Conservation (phyloP, 2,797 vertebrate genomes). For the Parotocinclus haroldoi region DNA sequence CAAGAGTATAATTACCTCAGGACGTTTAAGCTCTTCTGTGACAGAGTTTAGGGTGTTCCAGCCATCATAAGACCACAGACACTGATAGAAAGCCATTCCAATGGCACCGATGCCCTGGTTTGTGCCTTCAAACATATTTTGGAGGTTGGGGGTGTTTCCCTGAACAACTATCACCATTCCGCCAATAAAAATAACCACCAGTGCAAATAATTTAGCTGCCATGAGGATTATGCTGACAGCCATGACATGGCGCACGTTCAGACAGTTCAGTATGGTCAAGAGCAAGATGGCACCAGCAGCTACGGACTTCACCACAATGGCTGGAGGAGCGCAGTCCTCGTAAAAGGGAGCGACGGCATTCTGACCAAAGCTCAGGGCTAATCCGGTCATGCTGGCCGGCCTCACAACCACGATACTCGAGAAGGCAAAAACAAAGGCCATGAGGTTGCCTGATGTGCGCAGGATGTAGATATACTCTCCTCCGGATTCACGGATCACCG, state of each 20-base stretch:
- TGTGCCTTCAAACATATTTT: slow-evolving; percentile 76
- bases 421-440: slow-evolving; percentile 80
- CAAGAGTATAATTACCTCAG: slow-evolving; percentile 71
- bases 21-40: slow-evolving; percentile 82
- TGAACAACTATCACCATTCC: slow-evolving; percentile 69
- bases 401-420: slow-evolving; percentile 76
- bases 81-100: slow-evolving; percentile 85
- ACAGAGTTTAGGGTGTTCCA: slow-evolving; percentile 87
- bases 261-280: slow-evolving; percentile 74
- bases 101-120: slow-evolving; percentile 64
- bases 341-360: slow-evolving; percentile 79
- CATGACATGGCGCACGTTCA: slow-evolving; percentile 75
- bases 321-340: slow-evolving; percentile 69
- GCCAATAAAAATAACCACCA: slow-evolving; percentile 72
- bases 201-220: slow-evolving; percentile 72
- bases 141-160: slow-evolving; percentile 69
- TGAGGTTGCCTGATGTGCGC: slow-evolving; percentile 74
- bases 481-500: slow-evolving; percentile 76
- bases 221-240: slow-evolving; percentile 77
- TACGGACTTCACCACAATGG: slow-evolving; percentile 64
- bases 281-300: slow-evolving; percentile 73
- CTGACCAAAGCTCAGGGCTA: slow-evolving; percentile 79
- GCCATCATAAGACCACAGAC: slow-evolving; percentile 86
- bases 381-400: slow-evolving; percentile 71
- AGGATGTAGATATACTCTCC: slow-evolving; percentile 82